Evolutionary conservation across 2,888 invertebrate species (phyloP).

Genomic region (Ectropis crepuscularia): DNA sequence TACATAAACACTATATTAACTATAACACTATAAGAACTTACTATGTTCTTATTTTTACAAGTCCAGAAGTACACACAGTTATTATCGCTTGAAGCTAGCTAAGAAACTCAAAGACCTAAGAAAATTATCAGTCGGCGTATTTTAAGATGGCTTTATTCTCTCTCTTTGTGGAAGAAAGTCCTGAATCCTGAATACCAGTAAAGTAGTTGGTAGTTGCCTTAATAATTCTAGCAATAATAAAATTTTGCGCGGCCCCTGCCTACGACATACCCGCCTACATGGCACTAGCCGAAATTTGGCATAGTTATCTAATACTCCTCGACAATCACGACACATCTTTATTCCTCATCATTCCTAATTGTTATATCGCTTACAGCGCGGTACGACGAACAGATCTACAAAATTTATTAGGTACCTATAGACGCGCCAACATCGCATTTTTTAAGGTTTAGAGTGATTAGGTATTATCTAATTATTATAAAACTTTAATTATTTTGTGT

Average conservation of each 20-base stretch:
- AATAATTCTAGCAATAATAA: background rate
- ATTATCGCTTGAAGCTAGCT: no score
- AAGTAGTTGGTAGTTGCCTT: background rate
- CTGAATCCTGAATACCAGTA: no score
- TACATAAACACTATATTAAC: no score
- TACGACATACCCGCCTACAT: constrained; percentile 1
- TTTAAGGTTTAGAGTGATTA: background rate
- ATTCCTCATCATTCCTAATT: constrained; percentile 15
- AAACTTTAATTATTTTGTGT: no score
- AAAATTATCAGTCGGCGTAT: no score
- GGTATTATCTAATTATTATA: no score
- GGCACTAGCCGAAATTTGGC: constrained; percentile 1
- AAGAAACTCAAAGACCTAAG: no score
- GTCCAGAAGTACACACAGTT: no score
- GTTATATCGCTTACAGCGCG: constrained; percentile 8
- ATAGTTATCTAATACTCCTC: constrained; percentile 9
- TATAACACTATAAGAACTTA: no score
- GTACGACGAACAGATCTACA: background rate
- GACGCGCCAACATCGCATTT: background rate
- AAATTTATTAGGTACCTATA: background rate
- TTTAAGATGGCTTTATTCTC: no score
- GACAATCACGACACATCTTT: constrained; percentile 10
- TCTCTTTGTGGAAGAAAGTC: no score
- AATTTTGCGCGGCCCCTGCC: constrained; percentile 3
- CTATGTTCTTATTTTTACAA: no score